A percentile compares a stretch with the other conserved stretches of the same genome.
Conservation (phyloP, 2,113 vertebrate species). For the Cheirogaleus medius region DNA sequence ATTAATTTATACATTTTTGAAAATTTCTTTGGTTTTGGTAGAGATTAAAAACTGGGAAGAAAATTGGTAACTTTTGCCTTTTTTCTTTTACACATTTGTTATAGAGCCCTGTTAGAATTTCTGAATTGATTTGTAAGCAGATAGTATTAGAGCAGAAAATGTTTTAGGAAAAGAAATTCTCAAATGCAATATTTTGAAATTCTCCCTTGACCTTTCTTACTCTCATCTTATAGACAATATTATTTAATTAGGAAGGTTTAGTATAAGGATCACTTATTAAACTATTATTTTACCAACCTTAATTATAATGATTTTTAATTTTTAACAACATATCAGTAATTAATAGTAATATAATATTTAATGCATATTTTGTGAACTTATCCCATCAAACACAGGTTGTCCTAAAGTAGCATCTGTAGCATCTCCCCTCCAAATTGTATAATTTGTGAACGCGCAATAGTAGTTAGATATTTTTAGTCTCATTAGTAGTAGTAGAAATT, state of each 20-base stretch:
- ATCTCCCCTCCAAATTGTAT: not conserved
- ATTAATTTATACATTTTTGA: not conserved
- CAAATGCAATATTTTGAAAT: not conserved
- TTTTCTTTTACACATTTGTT: not conserved
- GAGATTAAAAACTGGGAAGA: not conserved
- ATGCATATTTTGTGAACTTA: not conserved
- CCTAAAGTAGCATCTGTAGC: not conserved
- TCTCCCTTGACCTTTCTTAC: not conserved
- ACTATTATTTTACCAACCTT: not conserved
- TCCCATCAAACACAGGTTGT: not conserved
- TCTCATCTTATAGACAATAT: not conserved
- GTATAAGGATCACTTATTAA: not conserved
- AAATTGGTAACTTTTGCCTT: not conserved
- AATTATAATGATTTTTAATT: not conserved
- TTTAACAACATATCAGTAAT: not conserved
- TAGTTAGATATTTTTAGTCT: not conserved
- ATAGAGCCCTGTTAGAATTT: not conserved
- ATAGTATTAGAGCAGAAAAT: not conserved
- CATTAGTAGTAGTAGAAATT: not conserved
- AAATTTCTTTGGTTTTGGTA: not conserved
- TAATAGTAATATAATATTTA: not conserved
- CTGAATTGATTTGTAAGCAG: not conserved
- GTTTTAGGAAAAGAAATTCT: not conserved
- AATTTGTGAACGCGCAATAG: not conserved
- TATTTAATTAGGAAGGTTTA: not conserved